Evolutionary conservation across 1,140 invertebrate genomes (phyloP).

Genomic region (Drosophila jambulina): DNA sequence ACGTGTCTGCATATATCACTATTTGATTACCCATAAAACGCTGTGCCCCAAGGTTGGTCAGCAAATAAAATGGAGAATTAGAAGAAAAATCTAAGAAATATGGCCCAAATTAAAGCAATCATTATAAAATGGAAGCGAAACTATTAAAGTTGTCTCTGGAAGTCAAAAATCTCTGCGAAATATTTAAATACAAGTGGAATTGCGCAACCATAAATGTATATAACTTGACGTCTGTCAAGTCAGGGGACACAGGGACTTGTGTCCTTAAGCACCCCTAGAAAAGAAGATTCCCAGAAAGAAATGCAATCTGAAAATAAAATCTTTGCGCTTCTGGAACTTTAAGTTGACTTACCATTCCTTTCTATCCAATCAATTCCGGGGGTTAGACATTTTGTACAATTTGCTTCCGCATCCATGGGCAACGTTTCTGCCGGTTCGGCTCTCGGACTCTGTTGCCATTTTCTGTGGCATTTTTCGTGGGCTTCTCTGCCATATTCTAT

Average conservation of each 20-base stretch:
- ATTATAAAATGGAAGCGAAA: slow-evolving; percentile 25
- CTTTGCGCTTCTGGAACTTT: slow-evolving; percentile 18
- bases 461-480: slow-evolving; percentile 21
- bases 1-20: slow-evolving; percentile 11
- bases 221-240: slow-evolving; percentile 1
- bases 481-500: slow-evolving; percentile 26
- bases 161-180: neutral
- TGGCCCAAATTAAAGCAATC: slow-evolving; percentile 27
- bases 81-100: slow-evolving; percentile 10
- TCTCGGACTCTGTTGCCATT: slow-evolving; percentile 15
- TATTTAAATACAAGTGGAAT: slow-evolving; percentile 13
- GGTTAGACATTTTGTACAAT: slow-evolving; percentile 34
- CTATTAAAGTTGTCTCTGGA: neutral
- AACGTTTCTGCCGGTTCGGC: slow-evolving; percentile 23
- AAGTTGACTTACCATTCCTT: slow-evolving; percentile 23
- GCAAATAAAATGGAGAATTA: neutral
- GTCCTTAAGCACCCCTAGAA: neutral
- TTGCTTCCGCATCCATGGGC: slow-evolving; percentile 47
- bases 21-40: slow-evolving; percentile 28
- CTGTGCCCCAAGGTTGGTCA: neutral
- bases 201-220: neutral
- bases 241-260: neutral
- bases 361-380: slow-evolving; percentile 26
- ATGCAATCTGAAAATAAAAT: slow-evolving; percentile 14
- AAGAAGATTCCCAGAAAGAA: neutral